A percentile compares a stretch with the other conserved stretches of the same genome.
phyloP scores from a whole-genome alignment of 2,113 vertebrate genomes.

The Amblyornis subalaris region DNA sequence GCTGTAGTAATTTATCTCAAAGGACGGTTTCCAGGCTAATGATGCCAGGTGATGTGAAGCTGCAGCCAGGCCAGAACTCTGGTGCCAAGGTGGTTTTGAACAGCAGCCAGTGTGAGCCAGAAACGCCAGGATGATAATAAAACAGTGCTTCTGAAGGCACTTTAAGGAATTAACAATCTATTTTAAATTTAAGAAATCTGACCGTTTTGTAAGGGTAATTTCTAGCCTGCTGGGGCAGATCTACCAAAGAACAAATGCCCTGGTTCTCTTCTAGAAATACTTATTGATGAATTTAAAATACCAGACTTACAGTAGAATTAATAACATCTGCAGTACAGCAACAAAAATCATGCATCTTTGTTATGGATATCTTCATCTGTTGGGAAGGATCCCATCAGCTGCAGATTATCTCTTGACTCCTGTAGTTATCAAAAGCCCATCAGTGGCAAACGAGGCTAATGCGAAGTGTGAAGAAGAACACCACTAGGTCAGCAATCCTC shows the following conservation, averaged over 20 bases:
- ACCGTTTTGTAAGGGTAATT: neutral
- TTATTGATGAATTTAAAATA: neutral
- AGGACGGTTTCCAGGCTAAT: constrained; percentile 27
- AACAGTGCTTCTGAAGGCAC: neutral
- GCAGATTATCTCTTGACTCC: neutral
- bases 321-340: neutral
- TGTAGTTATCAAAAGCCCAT: neutral
- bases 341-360: neutral
- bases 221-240: neutral
- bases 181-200: constrained; percentile 50
- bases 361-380: neutral
- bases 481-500: neutral
- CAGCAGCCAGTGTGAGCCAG: constrained; percentile 5
- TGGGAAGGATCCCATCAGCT: neutral
- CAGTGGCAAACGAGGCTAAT: neutral
- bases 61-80: neutral
- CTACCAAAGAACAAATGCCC: neutral
- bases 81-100: constrained; percentile 58
- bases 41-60: constrained; percentile 60
- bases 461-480: neutral
- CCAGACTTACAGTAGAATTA: neutral
- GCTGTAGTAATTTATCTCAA: constrained; percentile 24
- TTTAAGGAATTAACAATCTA: constrained; percentile 4
- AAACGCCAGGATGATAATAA: constrained; percentile 51
- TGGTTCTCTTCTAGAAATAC: neutral